Evolutionary conservation across 2,888 invertebrate genomes (phyloP), one percentile per base, ranked within the genome.

Genomic region (Synergus japonicus): DNA sequence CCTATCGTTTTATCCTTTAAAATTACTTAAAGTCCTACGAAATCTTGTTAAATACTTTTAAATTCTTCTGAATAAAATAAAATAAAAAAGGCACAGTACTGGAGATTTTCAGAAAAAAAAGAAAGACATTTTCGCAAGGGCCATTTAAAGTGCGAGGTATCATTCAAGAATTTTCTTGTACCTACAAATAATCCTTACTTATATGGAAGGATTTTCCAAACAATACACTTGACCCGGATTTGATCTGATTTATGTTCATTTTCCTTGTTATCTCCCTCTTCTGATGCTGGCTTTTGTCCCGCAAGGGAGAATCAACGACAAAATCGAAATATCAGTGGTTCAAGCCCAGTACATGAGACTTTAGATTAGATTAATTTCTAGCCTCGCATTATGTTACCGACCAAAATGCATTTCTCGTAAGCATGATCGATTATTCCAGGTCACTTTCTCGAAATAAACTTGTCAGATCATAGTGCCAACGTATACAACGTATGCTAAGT

Each of bases 401-500:
- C 46, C 22, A 29, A 44, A 46, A 46, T 12, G 22, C 29, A 69
- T 49, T 29, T 49, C 46, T 29, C 22, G 46, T 69, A 49, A 37
- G 69, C 29, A 69, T 46, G 69, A 54, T 73, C 69, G 69, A 73
- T 73, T 37, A 73, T 73, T 69, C 69, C 69, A 73, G 69, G 69
- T 54, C 69, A 73, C 69, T 73, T 73, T 73, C 69, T 73, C 37
- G 54, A 73, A 73, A 73, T 73, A 73, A 73, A 73, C 69, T 73
- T 73, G 69, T 73, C 54, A 37, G 37, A 73, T 73, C 49, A 73
- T 37, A 54, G 29, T 73, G 69, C 69, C 69, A 73, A 73, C n/a
- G 9, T 73, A 73, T 29, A 73, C 49, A 73, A 49, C 37, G 9
- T 73, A 73, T 49, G 66, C 66, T 66, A 66, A 66, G 69, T 73